Evolutionary conservation across 1,140 invertebrate genomes (phyloP).

Genomic region (Lordiphosa stackelbergi): DNA sequence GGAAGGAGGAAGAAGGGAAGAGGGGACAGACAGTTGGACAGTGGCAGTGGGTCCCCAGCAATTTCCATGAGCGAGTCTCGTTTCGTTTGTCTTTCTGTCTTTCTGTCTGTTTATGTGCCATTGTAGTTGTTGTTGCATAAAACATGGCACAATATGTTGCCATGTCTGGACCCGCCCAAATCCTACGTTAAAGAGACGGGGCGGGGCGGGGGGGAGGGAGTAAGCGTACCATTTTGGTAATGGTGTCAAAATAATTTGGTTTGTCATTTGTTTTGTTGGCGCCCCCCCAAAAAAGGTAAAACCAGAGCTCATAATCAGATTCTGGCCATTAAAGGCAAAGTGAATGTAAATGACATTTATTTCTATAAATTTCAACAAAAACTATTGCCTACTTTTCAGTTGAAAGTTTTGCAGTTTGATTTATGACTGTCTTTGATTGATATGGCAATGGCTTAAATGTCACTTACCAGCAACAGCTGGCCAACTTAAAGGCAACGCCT

Average conservation of each 20-base stretch:
- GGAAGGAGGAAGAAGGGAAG: no score
- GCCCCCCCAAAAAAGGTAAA: slow-evolving; percentile 38
- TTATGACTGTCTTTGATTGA: slow-evolving; percentile 42
- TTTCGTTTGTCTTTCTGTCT: slow-evolving; percentile 12
- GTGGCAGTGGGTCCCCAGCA: slow-evolving; percentile 1
- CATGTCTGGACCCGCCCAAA: slow-evolving; percentile 35
- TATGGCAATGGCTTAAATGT: slow-evolving; percentile 45
- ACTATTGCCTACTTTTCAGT: slow-evolving; percentile 27
- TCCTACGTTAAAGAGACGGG: slow-evolving; percentile 11
- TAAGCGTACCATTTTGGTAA: slow-evolving; percentile 42
- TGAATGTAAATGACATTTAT: no score
- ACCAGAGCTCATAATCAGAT: neutral
- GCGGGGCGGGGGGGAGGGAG: slow-evolving; percentile 21
- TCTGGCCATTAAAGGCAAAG: no score
- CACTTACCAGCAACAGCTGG: slow-evolving; percentile 24
- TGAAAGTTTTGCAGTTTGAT: slow-evolving; percentile 14
- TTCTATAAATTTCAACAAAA: slow-evolving; percentile 5
- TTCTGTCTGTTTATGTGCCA: slow-evolving; percentile 15
- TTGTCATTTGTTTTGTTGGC: slow-evolving; percentile 60
- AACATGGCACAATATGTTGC: slow-evolving; percentile 69
- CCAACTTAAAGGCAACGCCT: neutral
- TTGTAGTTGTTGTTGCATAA: slow-evolving; percentile 44
- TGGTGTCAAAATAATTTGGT: slow-evolving; percentile 72
- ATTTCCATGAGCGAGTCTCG: slow-evolving; percentile 7
- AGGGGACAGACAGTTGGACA: neutral